These are phyloP conservation scores for Alces alces DNA, from an alignment of 2,113 vertebrate genomes.

Conservation along the genomic window DNA sequence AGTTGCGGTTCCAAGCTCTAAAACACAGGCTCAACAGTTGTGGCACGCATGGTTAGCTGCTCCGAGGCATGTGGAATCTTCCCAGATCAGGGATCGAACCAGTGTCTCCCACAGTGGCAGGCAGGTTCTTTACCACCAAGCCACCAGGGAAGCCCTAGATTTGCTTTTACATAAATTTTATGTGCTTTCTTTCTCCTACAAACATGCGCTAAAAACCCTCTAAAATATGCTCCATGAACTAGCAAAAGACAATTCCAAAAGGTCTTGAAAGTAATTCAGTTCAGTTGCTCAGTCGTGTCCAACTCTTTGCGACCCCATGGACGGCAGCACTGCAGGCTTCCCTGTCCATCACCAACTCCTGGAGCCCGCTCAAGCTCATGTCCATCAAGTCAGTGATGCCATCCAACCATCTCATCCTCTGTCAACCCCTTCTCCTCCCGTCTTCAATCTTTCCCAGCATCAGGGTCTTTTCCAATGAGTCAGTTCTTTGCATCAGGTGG, in stretches of 20 bases:
- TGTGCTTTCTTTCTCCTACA: background rate
- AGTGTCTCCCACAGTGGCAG: background rate
- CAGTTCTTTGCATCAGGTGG: fast-evolving
- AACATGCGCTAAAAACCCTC: background rate
- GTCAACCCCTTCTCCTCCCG: background rate
- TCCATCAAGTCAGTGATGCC: background rate
- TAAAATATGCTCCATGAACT: background rate
- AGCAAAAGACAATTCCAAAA: background rate
- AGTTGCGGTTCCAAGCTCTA: background rate
- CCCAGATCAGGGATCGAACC: background rate
- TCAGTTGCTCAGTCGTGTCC: background rate
- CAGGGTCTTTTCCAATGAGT: background rate
- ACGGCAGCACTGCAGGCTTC: background rate
- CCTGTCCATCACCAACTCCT: background rate
- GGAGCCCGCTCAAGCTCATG: background rate
- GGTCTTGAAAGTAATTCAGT: background rate
- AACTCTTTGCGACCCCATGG: background rate
- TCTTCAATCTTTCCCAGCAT: background rate
- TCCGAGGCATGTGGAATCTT: background rate
- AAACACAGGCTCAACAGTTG: background rate
- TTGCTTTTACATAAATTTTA: background rate
- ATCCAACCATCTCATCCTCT: background rate
- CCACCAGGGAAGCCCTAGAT: background rate
- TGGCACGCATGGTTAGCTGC: background rate
- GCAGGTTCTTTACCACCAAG: background rate